These are phyloP conservation scores for Sebastes variabilis DNA, from an alignment of 2,797 vertebrate genomes.

Conservation along the genomic window DNA sequence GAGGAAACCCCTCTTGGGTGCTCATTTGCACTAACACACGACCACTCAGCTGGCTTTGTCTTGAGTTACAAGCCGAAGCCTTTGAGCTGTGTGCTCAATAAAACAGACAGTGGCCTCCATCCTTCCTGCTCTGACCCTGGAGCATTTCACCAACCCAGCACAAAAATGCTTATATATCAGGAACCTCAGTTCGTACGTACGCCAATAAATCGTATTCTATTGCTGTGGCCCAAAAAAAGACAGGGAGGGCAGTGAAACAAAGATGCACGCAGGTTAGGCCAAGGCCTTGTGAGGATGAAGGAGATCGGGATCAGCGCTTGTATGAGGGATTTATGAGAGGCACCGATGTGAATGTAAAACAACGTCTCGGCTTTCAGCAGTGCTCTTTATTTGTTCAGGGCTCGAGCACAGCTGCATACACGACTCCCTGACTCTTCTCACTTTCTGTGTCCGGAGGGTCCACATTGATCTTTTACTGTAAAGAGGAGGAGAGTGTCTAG, in stretches of 20 bases:
- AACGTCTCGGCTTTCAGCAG: slow-evolving; percentile 56
- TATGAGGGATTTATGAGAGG: slow-evolving; percentile 52
- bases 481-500: not conserved
- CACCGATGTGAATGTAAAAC: slow-evolving; percentile 48
- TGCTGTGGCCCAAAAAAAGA: slow-evolving; percentile 11
- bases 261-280: slow-evolving; percentile 23
- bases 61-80: slow-evolving; percentile 16
- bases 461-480: not conserved
- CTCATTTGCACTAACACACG: slow-evolving; percentile 22
- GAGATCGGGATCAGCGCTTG: slow-evolving; percentile 27
- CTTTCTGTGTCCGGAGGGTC: not conserved
- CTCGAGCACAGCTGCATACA: slow-evolving; percentile 35
- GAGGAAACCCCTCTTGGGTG: slow-evolving; percentile 1
- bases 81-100: slow-evolving; percentile 28
- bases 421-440: slow-evolving; percentile 22
- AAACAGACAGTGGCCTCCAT: slow-evolving; percentile 42
- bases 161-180: slow-evolving; percentile 40
- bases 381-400: slow-evolving; percentile 26
- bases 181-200: slow-evolving; percentile 7
- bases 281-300: slow-evolving; percentile 36
- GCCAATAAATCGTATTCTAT: slow-evolving; percentile 41
- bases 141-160: slow-evolving; percentile 44
- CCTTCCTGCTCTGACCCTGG: slow-evolving; percentile 31
- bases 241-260: slow-evolving; percentile 25
- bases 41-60: slow-evolving; percentile 15